Base-by-base conservation (phyloP, 2,797 vertebrate genomes). In the Enteromius anoplus region DNA sequence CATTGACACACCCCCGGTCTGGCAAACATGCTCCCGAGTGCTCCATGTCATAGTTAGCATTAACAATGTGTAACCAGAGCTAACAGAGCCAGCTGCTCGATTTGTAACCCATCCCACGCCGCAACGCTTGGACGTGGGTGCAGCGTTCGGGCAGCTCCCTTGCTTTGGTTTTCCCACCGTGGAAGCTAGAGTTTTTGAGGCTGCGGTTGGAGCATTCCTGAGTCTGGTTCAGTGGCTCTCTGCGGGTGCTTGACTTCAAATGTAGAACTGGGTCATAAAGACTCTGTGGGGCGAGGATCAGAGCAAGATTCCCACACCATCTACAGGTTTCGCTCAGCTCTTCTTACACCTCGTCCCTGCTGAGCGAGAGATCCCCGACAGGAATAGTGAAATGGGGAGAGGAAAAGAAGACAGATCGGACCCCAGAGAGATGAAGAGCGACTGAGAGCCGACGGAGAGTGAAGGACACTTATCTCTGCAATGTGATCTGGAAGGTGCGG, bases 361-460 rank as follows among this genome's bases (percentile, higher is more conserved):
- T 53, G 60, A 75, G 81, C 12, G 1, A 64, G 62, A 62, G 45
- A 75, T 83, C 83, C 86, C 65, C 78, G 76, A 87, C 87, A 75
- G 72, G 86, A 47, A 58, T 69, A 51, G 21, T 32, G 87, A 84
- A 51, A 37, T 62, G 40, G 34, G 73, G 37, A 87, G n/a, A 77
- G 23, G 40, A 71, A 75, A 69, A 58, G 47, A 65, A 88, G 81
- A 82, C 72, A 85, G 81, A 86, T 53, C 81, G 75, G 85, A 70
- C 83, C 75, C 76, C 42, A 26, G 76, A 79, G 80, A 80, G 58
- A 72, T 64, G 78, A 34, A 10, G 47, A 85, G 51, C 69, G 49
- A 84, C 76, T 68, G 64, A 47, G 83, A 80, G 78, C 87, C 79
- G 83, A 85, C 89, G 90, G 76, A 82, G 75, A 78, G 86, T 86